Evolutionary conservation across 2,888 invertebrate genomes (phyloP), one percentile per base, ranked within the genome.

Genomic region (Leistus spinibarbis): DNA sequence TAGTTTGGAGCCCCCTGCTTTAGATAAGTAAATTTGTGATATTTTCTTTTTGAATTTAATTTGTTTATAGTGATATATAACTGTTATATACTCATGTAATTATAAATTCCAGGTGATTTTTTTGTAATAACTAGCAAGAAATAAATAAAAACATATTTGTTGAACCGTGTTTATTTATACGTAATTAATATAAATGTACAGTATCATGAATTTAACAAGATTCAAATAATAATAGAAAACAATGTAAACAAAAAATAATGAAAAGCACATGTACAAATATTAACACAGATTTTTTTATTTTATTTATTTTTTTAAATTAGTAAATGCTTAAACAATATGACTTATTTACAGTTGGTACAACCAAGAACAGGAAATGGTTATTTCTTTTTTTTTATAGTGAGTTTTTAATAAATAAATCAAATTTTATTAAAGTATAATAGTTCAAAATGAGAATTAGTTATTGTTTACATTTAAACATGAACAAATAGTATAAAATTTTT

Each of bases 321-420:
- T 73, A 73, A 66, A 73, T 73, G 67, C 67, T 73, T 66, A 67
- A 60, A 73, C 60, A 60, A 60, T 73, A 73, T 73, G 73, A 73
- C 73, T 73, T 73, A 73, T 73, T 73, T 73, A 73, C 73, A 73
- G 53, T 60, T 54, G 67, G 62, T 60, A 40, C 40, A 17, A 60
- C 60, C 60, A 13, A 57, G 16, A 57, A 27, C 9, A 40, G 7
- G 13, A 40, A 40, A 40, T 40, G 13, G 40, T 40, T 40, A 5
- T 40, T 40, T 40, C 7, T 40, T 40, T 10, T n/a, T 40, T 40
- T 7, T 7, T 0, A 40, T 40, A 13, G 13, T 10, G 40, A 40
- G 40, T 13, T n/a, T n/a, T n/a, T n/a, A n/a, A n/a, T 1, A 40
- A 40, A 40, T 40, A 13, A 40, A 40, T 40, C 2, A 40, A 40